These are phyloP conservation scores for Semicossyphus pulcher DNA, from an alignment of 2,113 vertebrate species.

Conservation along the genomic window DNA sequence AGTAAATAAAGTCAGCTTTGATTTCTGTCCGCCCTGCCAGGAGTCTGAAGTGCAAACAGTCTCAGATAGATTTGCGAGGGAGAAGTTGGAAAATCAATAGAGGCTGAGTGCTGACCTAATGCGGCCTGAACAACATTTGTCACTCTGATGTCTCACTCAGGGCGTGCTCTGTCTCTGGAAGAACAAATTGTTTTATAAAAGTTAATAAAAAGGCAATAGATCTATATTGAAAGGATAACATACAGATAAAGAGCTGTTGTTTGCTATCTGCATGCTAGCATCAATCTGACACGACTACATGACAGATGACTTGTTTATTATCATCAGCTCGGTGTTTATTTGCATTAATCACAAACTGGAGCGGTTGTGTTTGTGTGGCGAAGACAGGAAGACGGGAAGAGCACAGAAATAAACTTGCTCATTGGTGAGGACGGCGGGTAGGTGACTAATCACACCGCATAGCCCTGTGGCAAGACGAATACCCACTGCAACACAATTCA, in stretches of 20 bases:
- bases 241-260: slow-evolving; percentile 9
- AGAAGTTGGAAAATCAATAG: slow-evolving; percentile 44
- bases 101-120: slow-evolving; percentile 12
- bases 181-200: not conserved
- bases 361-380: not conserved
- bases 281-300: not conserved
- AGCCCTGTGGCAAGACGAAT: not conserved
- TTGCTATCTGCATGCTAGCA: slow-evolving; percentile 2
- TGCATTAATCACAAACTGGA: not conserved
- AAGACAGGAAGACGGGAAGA: not conserved
- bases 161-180: not conserved
- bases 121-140: slow-evolving; percentile 27
- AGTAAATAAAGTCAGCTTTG: slow-evolving; percentile 63
- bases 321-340: slow-evolving; percentile 7
- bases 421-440: not conserved
- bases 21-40: slow-evolving; percentile 44
- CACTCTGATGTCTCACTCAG: slow-evolving; percentile 36
- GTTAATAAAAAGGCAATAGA: not conserved
- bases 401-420: slow-evolving; percentile 7
- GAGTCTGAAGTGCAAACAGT: slow-evolving; percentile 19
- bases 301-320: not conserved
- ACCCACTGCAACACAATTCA: slow-evolving; percentile 8
- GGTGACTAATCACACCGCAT: slow-evolving; percentile 10
- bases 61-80: slow-evolving; percentile 36
- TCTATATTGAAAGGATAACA: not conserved